Base-by-base conservation (phyloP, 2,113 vertebrate species). In the Dipodomys spectabilis region DNA sequence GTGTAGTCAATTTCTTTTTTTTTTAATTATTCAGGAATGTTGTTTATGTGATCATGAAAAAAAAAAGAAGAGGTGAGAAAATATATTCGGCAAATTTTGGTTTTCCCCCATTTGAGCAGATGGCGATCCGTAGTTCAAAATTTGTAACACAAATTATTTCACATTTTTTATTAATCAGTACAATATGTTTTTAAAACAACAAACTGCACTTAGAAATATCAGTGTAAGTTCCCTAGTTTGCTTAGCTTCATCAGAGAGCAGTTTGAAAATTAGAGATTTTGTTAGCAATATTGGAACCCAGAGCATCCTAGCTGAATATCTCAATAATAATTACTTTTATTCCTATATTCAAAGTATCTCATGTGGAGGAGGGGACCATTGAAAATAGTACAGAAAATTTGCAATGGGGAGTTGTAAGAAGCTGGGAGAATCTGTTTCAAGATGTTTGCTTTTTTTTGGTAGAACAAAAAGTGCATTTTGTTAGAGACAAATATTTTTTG, bases 61-160 rank as follows among this genome's bases (percentile, higher is more conserved):
- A 97, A 53, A 97, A 98, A 98, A 97, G 98, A 96, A 97, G 98
- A 98, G 97, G 98, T 98, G 98, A 98, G 98, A 98, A 98, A 98
- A 98, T 98, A 97, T 97, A 98, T 96, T 97, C 97, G 92, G 97
- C 97, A 98, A 96, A 97, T 98, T 98, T 98, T 97, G 97, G 96
- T 97, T 98, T 97, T 88, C 84, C 96, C 86, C 90, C 93, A 95
- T 97, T 96, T 95, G 97, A 98, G 96, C 98, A 98, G 98, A 98
- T 98, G 98, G 98, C 95, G 91, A 98, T 98, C 98, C 90, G 96
- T 98, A 97, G 97, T 97, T 98, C 97, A 98, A 97, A 98, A 97
- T 97, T 97, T 98, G 98, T 94, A 98, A 98, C 97, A 98, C 92
- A 97, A 98, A 97, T 96, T 96, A 97, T 98, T 98, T 98, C 98